phyloP scores from a whole-genome alignment of 1,140 invertebrate species.

The Mercenaria mercenaria region DNA sequence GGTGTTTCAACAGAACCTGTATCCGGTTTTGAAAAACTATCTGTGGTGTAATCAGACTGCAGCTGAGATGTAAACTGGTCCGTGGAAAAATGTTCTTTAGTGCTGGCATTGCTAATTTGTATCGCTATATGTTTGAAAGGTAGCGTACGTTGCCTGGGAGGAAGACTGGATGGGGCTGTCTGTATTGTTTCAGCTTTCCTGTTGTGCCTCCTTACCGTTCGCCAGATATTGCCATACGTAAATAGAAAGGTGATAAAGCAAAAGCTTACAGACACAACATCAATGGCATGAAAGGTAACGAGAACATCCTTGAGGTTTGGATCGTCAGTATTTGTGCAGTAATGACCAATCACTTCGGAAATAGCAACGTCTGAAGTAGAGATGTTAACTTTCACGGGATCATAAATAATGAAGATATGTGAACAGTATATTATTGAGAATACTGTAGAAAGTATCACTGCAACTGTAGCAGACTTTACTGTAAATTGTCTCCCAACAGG shows the following conservation, averaged over 20 bases:
- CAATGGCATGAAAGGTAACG: neutral
- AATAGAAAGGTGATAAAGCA: constrained; percentile 5
- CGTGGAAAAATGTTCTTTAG: too few relatives aligned
- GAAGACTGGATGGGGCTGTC: too few relatives aligned
- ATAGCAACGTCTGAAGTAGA: neutral
- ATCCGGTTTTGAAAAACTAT: too few relatives aligned
- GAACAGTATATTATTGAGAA: neutral
- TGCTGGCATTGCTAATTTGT: neutral
- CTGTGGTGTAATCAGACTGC: neutral
- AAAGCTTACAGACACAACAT: neutral
- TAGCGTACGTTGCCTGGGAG: neutral
- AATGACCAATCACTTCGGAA: neutral
- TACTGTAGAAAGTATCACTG: neutral
- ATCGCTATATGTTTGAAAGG: neutral
- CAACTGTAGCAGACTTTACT: neutral
- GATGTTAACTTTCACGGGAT: neutral
- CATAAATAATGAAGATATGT: constrained; percentile 10
- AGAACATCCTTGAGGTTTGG: neutral
- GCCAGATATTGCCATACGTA: constrained; percentile 2
- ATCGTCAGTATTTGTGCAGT: constrained; percentile 40
- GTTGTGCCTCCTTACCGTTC: neutral
- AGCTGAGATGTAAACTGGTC: too few relatives aligned
- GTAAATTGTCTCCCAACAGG: constrained; percentile 5
- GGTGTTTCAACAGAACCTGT: neutral
- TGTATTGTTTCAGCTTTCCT: neutral